Base-by-base conservation (phyloP, 2,888 invertebrate species). In the Callyntrura guangdongensis region DNA sequence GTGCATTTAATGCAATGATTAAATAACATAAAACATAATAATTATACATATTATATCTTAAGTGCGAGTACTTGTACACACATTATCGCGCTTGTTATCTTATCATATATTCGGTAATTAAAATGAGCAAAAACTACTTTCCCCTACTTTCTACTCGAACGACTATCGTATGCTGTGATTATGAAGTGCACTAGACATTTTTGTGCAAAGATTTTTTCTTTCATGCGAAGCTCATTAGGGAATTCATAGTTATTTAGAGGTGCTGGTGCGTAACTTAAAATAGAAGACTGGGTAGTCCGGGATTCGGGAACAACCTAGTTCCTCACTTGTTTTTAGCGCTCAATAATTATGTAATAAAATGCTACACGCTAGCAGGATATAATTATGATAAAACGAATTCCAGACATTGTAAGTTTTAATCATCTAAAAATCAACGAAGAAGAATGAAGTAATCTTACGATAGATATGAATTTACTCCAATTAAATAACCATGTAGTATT, bases 401-500 rank as follows among this genome's bases (percentile, higher is more conserved):
- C n/a, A 36, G 49, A n/a, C 27, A 67, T 45, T 36, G 59, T 2
- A 36, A 36, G 36, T 59, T 74, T 59, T 72, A 27, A 69, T 22
- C 67, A 69, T 53, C 69, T 27, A 53, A 77, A 77, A 77, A 53
- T 77, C n/a, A 25, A 53, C 49, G 53, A 49, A 74, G 74, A 47
- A 74, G 74, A 74, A 74, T 74, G 22, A 74, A 74, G 74, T 49
- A n/a, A n/a, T n/a, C n/a, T n/a, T n/a, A n/a, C n/a, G n/a, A n/a
- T n/a, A n/a, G n/a, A n/a, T n/a, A n/a, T n/a, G n/a, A n/a, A n/a
- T n/a, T n/a, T n/a, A n/a, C n/a, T n/a, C n/a, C n/a, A n/a, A n/a
- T n/a, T n/a, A n/a, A n/a, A n/a, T n/a, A n/a, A n/a, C n/a, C n/a
- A n/a, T n/a, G n/a, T n/a, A n/a, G n/a, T n/a, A n/a, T n/a, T n/a